Evolutionary conservation across 2,113 vertebrate genomes (phyloP), one percentile per base, ranked within the genome.

Genomic region (Gracilinanus agilis): DNA sequence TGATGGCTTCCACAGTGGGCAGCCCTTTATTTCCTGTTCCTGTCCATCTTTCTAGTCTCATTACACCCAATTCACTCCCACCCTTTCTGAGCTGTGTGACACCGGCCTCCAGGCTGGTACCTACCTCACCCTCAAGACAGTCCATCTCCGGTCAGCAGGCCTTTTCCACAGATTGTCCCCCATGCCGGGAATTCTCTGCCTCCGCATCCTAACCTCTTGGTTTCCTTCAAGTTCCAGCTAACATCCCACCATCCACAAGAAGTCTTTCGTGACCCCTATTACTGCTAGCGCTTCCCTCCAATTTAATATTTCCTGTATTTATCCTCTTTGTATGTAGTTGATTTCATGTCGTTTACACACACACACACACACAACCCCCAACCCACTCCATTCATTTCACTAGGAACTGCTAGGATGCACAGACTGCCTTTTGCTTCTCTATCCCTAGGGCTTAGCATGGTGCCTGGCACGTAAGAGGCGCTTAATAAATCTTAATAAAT

Each of bases 41-140:
- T 49, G 75, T 21, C 90, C 56, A 61, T 34, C n/a, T 55, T 44
- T 2, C 12, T 27, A 19, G 44, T 27, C 1, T 88, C n/a, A 13
- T 75, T 7, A n/a, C 34, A 21, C 13, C 5, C 0, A 8, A 11
- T 24, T 44, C 25, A 89, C 21, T 9, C 11, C 27, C 3, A 19
- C 11, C 40, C 27, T 24, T 0, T 61, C 13, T 29, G 40, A 91
- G 9, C 23, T 61, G 40, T 6, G 13, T 23, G 0, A 3, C 19
- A 24, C 5, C 40, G 9, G 3, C 91, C 49, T 53, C 40, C 91
- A 93, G 94, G 44, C 44, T 95, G 89, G 89, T 53, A 95, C 92
- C 54, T 93, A 16, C 90, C 53, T 92, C 16, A n/a, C 58, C 55
- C 12, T 54, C 12, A 5, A 21, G 53, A 27, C 90, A 44, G 0